Percentiles rank a stretch among this genome's conserved stretches.
Evolutionary conservation across 2,797 vertebrate genomes (phyloP).

Genomic region (Gila robusta): DNA sequence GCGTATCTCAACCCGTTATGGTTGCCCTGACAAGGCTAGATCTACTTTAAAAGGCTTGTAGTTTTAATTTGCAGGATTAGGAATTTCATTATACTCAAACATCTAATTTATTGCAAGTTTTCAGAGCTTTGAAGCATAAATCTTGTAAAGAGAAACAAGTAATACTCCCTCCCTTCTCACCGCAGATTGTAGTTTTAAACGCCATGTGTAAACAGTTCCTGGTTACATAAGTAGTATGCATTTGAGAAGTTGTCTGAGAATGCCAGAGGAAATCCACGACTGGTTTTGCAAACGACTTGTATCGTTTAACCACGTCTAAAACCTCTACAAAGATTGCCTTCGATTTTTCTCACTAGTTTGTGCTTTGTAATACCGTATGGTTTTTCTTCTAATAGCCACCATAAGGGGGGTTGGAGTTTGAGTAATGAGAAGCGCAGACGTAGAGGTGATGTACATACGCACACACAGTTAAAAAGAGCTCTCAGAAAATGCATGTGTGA

Average conservation of each 20-base stretch:
- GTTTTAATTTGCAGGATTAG: slow-evolving; percentile 37
- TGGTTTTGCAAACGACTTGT: slow-evolving; percentile 76
- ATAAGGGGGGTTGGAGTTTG: slow-evolving; percentile 36
- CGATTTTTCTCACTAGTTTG: slow-evolving; percentile 65
- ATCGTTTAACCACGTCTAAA: slow-evolving; percentile 70
- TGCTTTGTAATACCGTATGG: slow-evolving; percentile 60
- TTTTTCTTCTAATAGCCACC: slow-evolving; percentile 40
- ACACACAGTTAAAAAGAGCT: slow-evolving; percentile 48
- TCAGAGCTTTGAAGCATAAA: slow-evolving; percentile 38
- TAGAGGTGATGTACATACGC: slow-evolving; percentile 40
- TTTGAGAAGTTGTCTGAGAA: slow-evolving; percentile 65
- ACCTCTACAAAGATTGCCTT: slow-evolving; percentile 67
- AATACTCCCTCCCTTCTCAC: slow-evolving; percentile 9
- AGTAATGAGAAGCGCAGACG: slow-evolving; percentile 39
- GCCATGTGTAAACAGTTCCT: slow-evolving; percentile 78
- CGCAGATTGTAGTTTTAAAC: slow-evolving; percentile 67
- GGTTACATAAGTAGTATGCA: slow-evolving; percentile 77
- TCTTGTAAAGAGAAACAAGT: slow-evolving; percentile 39
- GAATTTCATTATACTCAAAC: slow-evolving; percentile 21
- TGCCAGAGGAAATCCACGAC: slow-evolving; percentile 69
- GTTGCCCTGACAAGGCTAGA: neutral
- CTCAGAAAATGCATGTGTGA: neutral
- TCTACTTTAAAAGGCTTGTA: slow-evolving; percentile 2
- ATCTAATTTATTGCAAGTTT: slow-evolving; percentile 32
- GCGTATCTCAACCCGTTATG: neutral